Percentiles rank a stretch among this genome's conserved stretches.
phyloP scores from a whole-genome alignment of 2,113 vertebrate species.

The Cynopterus brachyotis region DNA sequence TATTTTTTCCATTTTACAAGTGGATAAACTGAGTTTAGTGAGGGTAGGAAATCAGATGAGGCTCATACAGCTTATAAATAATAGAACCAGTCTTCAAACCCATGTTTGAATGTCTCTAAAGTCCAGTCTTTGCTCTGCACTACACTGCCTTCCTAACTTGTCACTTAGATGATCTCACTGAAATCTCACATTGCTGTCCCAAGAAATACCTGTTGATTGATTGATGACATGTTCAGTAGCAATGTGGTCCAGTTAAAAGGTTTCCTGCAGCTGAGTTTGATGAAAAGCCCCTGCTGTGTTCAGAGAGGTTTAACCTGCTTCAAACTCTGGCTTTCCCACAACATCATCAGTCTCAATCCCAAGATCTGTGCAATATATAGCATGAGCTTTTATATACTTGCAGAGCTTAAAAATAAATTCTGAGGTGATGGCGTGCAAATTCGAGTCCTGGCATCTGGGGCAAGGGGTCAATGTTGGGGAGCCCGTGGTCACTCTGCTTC shows the following conservation, averaged over 20 bases:
- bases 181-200: slow-evolving; percentile 45
- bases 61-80: neutral
- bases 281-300: slow-evolving; percentile 63
- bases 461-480: neutral
- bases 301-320: slow-evolving; percentile 13
- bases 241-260: neutral
- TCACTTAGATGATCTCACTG: neutral
- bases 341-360: neutral
- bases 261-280: slow-evolving; percentile 45
- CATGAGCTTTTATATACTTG: neutral
- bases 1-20: neutral
- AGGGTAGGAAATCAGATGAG: neutral
- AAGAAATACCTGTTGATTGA: slow-evolving; percentile 52
- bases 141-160: neutral
- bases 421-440: neutral
- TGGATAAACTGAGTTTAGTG: neutral
- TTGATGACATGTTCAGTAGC: slow-evolving; percentile 61
- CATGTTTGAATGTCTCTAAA: neutral
- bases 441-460: neutral
- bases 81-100: neutral
- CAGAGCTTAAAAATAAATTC: neutral
- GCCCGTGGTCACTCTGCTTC: neutral
- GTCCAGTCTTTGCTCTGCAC: neutral
- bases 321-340: neutral
- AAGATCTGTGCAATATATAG: neutral